phyloP scores from a whole-genome alignment of 2,113 vertebrate species.

The Lynx canadensis region DNA sequence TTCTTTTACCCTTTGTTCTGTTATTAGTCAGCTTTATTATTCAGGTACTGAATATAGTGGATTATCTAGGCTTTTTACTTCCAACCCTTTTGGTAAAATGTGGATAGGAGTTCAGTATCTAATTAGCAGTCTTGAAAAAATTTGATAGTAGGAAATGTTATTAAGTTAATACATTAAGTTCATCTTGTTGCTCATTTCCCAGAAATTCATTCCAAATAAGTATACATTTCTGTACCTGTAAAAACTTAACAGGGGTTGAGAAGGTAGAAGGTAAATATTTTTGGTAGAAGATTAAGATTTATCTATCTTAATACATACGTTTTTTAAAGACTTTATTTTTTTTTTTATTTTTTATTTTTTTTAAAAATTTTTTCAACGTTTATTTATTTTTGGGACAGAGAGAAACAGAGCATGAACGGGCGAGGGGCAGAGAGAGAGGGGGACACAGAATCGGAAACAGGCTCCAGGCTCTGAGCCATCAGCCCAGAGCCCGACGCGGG shows the following conservation, averaged over 20 bases:
- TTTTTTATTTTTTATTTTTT: no score
- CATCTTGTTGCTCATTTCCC: neutral
- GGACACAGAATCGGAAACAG: neutral
- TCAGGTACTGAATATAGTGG: neutral
- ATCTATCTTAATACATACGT: no score
- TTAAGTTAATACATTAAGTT: slow-evolving; percentile 46
- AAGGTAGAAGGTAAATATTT: neutral
- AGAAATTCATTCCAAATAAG: slow-evolving; percentile 24
- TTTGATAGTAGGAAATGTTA: neutral
- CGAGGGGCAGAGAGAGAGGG: neutral
- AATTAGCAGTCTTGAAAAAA: slow-evolving; percentile 23
- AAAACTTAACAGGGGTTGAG: slow-evolving; percentile 2
- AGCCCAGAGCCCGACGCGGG: neutral
- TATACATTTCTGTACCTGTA: neutral
- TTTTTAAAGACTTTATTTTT: no score
- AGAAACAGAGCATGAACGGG: neutral
- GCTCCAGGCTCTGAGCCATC: neutral
- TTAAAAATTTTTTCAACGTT: no score
- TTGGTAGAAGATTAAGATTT: neutral
- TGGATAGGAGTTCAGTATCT: neutral
- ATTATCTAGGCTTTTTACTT: slow-evolving; percentile 8
- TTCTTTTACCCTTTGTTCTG: slow-evolving; percentile 11
- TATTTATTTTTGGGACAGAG: no score
- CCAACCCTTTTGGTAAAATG: neutral
- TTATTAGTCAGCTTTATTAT: slow-evolving; percentile 11